Evolutionary conservation across 1,140 invertebrate genomes (phyloP), one percentile per base, ranked within the genome.

Genomic region (Aporrectodea caliginosa): DNA sequence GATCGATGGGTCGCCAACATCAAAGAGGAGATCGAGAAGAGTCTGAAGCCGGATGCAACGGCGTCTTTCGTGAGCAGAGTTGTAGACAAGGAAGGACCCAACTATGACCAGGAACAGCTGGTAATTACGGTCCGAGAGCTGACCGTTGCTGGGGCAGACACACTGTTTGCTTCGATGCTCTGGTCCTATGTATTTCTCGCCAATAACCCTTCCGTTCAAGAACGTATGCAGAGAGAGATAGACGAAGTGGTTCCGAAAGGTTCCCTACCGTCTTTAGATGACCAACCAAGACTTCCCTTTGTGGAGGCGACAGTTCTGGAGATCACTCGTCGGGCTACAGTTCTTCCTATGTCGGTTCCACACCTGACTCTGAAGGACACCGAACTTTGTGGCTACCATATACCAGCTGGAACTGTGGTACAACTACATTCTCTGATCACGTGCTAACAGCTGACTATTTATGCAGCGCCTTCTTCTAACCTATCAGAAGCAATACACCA

Each of bases 41-140:
- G 43, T 58, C 22, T 58, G 43, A 22, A 58, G 22, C 43, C 43
- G 6, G 70, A 27, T 27, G n/a, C 70, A 27, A 6, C 70, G 31
- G 31, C 6, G 35, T 35, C 12, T 58, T 76, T 76, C 31, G 27
- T 76, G 22, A 27, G 31, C 1, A 35, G 31, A 35, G 34, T 35
- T 35, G 6, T 76, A 58, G 35, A 76, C 33, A 29, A 58, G 14
- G 75, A 76, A 76, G 75, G 75, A 2, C 75, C 75, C n/a, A 31
- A 35, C 35, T 43, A 76, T 22, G 75, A 76, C 35, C 33, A 31
- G 29, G 43, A 35, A 22, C 33, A 76, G 27, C 43, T 76, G 14
- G 22, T 35, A n/a, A 27, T 35, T 32, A 35, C 43, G 16, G 16
- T 35, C 14, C 1, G 27, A 1, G 75, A 76, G 29, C 75, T 76